These are phyloP conservation scores for Ptychoptera contaminata DNA, from an alignment of 2,888 invertebrate genomes.

Conservation along the genomic window DNA sequence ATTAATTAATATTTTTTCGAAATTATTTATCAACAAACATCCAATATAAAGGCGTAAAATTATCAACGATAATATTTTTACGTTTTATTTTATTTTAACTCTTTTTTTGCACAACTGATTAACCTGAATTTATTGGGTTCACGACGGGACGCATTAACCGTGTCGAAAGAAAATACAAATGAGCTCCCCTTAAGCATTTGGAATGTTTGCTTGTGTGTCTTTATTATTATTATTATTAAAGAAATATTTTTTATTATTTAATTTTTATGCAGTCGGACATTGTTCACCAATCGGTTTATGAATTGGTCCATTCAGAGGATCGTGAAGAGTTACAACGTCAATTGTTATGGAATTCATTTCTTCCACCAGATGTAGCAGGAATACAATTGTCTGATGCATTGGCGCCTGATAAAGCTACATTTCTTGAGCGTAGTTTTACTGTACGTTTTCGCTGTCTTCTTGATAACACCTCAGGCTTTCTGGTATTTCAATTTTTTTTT, in stretches of 20 bases:
- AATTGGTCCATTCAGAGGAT: conserved; percentile 97
- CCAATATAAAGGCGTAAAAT: too few relatives aligned
- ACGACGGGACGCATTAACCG: too few relatives aligned
- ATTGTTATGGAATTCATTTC: conserved; percentile 86
- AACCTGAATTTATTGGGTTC: too few relatives aligned
- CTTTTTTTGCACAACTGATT: too few relatives aligned
- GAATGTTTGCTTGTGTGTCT: background rate
- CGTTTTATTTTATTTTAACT: too few relatives aligned
- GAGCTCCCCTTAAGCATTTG: too few relatives aligned
- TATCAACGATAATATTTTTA: too few relatives aligned
- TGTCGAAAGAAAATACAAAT: too few relatives aligned
- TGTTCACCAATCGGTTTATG: conserved; percentile 98
- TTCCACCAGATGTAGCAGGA: conserved; percentile 42
- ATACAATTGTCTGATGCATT: conserved; percentile 77
- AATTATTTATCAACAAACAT: too few relatives aligned
- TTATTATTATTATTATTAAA: too few relatives aligned
- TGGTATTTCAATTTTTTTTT: conserved; percentile 24
- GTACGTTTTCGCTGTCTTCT: conserved; percentile 96
- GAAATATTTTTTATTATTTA: too few relatives aligned
- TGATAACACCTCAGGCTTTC: conserved; percentile 98
- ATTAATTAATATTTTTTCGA: too few relatives aligned
- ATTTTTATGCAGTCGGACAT: conserved; percentile 87
- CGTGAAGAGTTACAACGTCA: conserved; percentile 93
- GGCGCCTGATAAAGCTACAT: conserved; percentile 73
- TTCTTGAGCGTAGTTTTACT: conserved; percentile 91